Conservation (phyloP, 2,113 vertebrate genomes). For the Ranitomeya imitator region DNA sequence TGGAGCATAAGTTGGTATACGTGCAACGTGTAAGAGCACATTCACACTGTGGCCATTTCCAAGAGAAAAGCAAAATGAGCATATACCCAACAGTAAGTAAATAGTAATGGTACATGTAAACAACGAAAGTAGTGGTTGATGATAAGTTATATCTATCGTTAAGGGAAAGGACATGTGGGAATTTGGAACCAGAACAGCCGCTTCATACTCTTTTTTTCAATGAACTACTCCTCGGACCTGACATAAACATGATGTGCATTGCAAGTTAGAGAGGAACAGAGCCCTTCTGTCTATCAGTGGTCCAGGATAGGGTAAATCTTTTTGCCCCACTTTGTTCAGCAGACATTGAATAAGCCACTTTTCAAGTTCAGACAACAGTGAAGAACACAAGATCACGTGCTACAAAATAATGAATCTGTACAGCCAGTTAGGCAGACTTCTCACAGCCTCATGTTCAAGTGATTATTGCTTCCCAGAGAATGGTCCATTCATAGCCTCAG, state of each 20-base stretch:
- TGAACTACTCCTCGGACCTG: not conserved
- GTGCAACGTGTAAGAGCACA: too few relatives aligned
- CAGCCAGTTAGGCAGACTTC: not conserved
- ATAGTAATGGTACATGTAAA: too few relatives aligned
- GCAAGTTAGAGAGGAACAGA: not conserved
- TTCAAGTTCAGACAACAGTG: not conserved
- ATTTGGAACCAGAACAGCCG: too few relatives aligned
- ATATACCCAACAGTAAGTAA: too few relatives aligned
- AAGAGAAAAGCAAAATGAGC: too few relatives aligned
- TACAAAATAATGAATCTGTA: conserved; percentile 7
- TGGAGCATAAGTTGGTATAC: too few relatives aligned
- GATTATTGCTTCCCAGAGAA: conserved; percentile 35
- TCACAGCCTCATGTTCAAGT: not conserved
- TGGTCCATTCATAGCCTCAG: conserved; percentile 23
- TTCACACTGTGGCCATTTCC: too few relatives aligned
- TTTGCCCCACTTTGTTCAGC: not conserved
- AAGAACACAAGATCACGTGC: not conserved
- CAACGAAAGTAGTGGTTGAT: too few relatives aligned
- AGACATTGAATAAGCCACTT: not conserved
- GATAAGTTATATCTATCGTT: too few relatives aligned
- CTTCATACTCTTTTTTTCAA: too few relatives aligned
- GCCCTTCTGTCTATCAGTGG: not conserved
- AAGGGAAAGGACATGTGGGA: too few relatives aligned
- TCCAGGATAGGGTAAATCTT: not conserved
- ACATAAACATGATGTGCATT: not conserved